These are phyloP conservation scores for Blastobasis lacticolella DNA, from an alignment of 2,888 invertebrate genomes.

Conservation along the genomic window DNA sequence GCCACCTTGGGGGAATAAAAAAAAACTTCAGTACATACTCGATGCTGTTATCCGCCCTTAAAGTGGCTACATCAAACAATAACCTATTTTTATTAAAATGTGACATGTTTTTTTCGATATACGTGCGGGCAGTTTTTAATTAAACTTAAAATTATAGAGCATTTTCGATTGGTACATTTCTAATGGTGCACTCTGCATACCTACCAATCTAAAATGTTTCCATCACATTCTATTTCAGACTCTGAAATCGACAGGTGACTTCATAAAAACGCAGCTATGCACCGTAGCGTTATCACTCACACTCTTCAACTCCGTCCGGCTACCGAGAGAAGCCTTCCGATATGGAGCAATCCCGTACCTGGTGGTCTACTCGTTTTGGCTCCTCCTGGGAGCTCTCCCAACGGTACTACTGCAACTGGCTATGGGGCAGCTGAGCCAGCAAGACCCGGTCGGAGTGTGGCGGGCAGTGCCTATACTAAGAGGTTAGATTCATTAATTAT, in stretches of 20 bases:
- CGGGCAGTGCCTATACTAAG: slow-evolving; percentile 78
- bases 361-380: slow-evolving; percentile 74
- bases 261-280: slow-evolving; percentile 63
- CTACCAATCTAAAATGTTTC: neutral
- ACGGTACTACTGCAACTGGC: slow-evolving; percentile 76
- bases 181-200: no score
- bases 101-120: no score
- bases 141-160: no score
- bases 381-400: slow-evolving; percentile 74
- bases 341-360: slow-evolving; percentile 78
- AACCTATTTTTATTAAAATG: no score
- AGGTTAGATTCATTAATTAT: slow-evolving; percentile 47
- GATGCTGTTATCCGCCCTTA: no score
- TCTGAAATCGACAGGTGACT: slow-evolving; percentile 46
- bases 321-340: slow-evolving; percentile 73
- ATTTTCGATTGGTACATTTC: no score
- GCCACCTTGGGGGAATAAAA: no score
- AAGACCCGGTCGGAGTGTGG: slow-evolving; percentile 79
- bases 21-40: no score
- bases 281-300: slow-evolving; percentile 75
- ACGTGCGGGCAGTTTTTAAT: no score
- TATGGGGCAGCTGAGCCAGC: slow-evolving; percentile 78
- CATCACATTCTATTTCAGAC: slow-evolving; percentile 37
- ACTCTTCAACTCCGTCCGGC: slow-evolving; percentile 75
- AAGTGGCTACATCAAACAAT: no score